Percentiles rank a stretch among this genome's conserved stretches.
These are phyloP conservation scores for Ibycter americanus DNA, from an alignment of 2,797 vertebrate species.

Conservation along the genomic window DNA sequence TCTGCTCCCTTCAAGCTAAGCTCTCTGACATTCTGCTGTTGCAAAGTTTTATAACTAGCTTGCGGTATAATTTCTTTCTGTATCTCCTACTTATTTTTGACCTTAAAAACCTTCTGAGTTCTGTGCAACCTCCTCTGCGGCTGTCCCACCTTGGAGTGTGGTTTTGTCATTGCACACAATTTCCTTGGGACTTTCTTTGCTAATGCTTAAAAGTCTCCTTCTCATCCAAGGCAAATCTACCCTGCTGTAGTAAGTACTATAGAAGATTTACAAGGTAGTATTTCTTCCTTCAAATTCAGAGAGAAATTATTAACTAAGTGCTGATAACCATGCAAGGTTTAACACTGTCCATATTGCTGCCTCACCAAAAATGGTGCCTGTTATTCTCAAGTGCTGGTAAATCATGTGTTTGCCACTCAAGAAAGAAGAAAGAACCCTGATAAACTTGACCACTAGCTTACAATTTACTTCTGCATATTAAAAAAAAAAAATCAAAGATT, in stretches of 20 bases:
- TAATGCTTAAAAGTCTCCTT: not conserved
- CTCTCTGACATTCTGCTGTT: not conserved
- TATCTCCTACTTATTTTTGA: not conserved
- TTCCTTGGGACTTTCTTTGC: not conserved
- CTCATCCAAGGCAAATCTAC: slow-evolving; percentile 9
- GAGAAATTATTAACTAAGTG: not conserved
- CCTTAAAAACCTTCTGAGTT: not conserved
- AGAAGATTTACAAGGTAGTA: not conserved
- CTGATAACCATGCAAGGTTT: not conserved
- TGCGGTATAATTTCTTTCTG: not conserved
- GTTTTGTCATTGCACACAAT: not conserved
- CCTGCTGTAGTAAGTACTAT: not conserved
- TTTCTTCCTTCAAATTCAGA: not conserved
- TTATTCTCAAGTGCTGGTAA: not conserved
- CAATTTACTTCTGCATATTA: not conserved
- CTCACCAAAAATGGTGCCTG: not conserved
- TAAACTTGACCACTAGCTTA: not conserved
- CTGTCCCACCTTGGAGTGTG: not conserved
- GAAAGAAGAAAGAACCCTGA: not conserved
- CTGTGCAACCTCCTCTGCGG: not conserved
- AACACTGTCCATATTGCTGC: not conserved
- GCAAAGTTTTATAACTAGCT: not conserved
- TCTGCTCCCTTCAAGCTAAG: not conserved
- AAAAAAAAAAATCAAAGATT: not conserved
- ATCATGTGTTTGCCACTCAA: not conserved